Evolutionary conservation across 2,113 vertebrate genomes (phyloP).

Genomic region (Taxidea taxus): DNA sequence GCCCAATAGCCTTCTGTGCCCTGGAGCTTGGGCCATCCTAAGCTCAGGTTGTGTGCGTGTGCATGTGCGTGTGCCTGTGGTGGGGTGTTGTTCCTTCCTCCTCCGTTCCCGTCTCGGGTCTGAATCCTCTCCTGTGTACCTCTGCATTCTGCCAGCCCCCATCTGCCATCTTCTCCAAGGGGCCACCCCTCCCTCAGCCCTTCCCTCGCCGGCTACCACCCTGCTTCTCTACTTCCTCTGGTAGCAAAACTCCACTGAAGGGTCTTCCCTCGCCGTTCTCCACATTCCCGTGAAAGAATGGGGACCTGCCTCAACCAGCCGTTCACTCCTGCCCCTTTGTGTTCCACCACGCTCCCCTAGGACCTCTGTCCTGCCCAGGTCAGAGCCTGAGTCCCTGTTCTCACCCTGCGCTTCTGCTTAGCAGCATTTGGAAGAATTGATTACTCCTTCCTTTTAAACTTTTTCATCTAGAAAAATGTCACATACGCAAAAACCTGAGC

Average conservation of each 20-base stretch:
- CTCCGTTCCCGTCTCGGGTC: background rate
- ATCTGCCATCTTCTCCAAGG: background rate
- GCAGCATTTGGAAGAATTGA: background rate
- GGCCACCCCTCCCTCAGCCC: accelerated
- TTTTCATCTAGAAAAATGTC: background rate
- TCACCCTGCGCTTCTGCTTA: background rate
- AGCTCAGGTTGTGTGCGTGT: background rate
- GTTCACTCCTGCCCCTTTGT: background rate
- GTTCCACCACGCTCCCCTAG: background rate
- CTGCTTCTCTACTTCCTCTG: background rate
- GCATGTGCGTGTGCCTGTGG: accelerated
- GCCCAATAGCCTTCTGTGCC: background rate
- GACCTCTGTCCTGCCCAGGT: background rate
- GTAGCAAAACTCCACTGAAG: background rate
- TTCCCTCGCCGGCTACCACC: background rate
- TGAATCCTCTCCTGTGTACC: no score
- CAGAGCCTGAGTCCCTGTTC: background rate
- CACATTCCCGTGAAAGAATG: background rate
- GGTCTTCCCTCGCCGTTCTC: background rate
- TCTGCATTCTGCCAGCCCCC: background rate
- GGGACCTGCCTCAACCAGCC: background rate
- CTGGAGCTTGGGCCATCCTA: background rate
- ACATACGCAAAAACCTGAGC: background rate
- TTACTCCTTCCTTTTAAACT: background rate
- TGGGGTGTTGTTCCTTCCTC: background rate